Base-by-base conservation (phyloP, 37 sponge, comb jelly and placozoan species). In the Haliclona indistincta region DNA sequence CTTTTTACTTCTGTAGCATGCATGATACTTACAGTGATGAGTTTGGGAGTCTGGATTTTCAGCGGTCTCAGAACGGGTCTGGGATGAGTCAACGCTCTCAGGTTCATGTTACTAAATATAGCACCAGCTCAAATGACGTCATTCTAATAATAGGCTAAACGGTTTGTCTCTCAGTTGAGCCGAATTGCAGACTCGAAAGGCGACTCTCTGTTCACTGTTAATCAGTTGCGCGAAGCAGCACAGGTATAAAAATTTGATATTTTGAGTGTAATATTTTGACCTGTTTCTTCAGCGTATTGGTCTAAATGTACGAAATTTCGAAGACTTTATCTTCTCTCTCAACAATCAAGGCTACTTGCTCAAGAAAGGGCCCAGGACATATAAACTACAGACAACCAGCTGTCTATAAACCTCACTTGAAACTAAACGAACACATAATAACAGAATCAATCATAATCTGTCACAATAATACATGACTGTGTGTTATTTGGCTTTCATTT, bases 271-370 rank as follows among this genome's bases (percentile, higher is more conserved):
- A 47, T 47, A 47, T 47, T 17, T 47, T 47, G 15, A 17, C 10
- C 51, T 47, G 51, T 58, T 74, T 43, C 25, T 76, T 52, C 54
- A 84, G 78, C 66, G 71, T 33, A 81, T 92, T 54, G 93, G 92
- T 20, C 42, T 96, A 5, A 72, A 84, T 37, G 63, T 80, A 68
- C 33, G 43, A 32, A 78, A 52, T 25, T 84, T 98, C 53, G 93
- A 90, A 19, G 94, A 92, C 64, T 44, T 98, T 54, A 84, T 98
- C 43, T 81, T 7, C 43, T 93, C 99, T 11, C 89, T 98, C 41
- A 98, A 95, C 63, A 90, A 92, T 41, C 95, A 98, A 69, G 89
- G 89, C 54, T 98, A 93, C 76, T 68, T 98, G 44, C 56, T 98
- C 56, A 93, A 98, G 84, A 98, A 98, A 78, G 99, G 99, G 5